These are phyloP conservation scores for Maniola jurtina DNA, from an alignment of 1,140 invertebrate species.

Conservation along the genomic window DNA sequence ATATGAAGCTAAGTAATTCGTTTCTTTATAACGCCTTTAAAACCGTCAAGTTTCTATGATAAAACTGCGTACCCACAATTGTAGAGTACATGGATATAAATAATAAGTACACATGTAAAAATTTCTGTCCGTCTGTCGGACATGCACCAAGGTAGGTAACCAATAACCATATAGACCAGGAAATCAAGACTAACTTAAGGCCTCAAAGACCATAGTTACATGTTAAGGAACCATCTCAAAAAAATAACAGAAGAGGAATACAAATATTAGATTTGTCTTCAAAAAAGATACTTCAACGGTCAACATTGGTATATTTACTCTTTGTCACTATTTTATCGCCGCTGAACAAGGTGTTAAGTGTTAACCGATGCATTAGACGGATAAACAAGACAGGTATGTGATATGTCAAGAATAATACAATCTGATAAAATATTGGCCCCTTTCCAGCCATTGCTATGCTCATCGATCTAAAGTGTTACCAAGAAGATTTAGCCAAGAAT, in stretches of 20 bases:
- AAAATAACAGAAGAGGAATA: not conserved
- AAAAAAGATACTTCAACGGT: not conserved
- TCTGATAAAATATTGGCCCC: not conserved
- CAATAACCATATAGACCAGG: too few relatives aligned
- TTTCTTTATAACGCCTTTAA: too few relatives aligned
- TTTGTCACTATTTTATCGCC: not conserved
- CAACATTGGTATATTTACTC: not conserved
- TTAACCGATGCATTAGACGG: not conserved
- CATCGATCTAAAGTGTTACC: not conserved
- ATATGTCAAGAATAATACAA: slow-evolving; percentile 7
- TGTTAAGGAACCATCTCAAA: not conserved
- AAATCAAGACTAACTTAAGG: too few relatives aligned
- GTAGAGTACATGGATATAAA: too few relatives aligned
- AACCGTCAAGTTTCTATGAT: too few relatives aligned
- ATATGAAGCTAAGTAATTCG: too few relatives aligned
- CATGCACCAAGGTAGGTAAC: too few relatives aligned
- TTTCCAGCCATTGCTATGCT: not conserved
- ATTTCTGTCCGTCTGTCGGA: too few relatives aligned
- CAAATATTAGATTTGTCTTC: not conserved
- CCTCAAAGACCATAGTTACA: too few relatives aligned
- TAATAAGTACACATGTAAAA: too few relatives aligned
- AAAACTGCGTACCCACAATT: too few relatives aligned
- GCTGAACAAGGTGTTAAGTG: not conserved
- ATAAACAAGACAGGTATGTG: not conserved
- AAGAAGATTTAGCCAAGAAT: too few relatives aligned